A percentile compares a stretch with the other conserved stretches of the same genome.
These are phyloP conservation scores for Leucophora obtusa DNA, from an alignment of 2,888 invertebrate species.

Conservation along the genomic window DNA sequence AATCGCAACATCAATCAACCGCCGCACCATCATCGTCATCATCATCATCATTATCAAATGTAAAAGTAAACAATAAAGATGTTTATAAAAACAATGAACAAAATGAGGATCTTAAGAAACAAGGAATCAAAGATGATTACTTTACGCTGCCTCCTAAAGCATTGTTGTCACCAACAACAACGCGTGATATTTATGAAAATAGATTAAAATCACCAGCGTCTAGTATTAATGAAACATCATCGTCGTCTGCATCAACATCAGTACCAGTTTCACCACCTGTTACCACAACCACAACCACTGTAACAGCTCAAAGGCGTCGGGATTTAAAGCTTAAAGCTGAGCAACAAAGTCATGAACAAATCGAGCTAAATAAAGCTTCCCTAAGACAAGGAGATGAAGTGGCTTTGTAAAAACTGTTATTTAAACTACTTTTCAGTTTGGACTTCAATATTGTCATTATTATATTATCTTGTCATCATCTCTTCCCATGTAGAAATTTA, in stretches of 20 bases:
- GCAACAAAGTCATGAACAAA: conserved; percentile 69
- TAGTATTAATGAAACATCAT: conserved; percentile 11
- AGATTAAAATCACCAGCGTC: conserved; percentile 40
- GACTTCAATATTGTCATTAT: conserved; percentile 13
- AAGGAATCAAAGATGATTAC: conserved; percentile 45
- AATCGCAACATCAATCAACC: conserved; percentile 58
- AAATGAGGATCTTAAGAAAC: conserved; percentile 20
- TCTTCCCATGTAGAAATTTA: conserved; percentile 26
- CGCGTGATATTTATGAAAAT: conserved; percentile 60
- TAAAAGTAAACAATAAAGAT: conserved; percentile 31
- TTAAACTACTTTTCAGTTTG: conserved; percentile 3
- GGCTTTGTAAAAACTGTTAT: conserved; percentile 69
- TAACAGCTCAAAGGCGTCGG: conserved; percentile 72
- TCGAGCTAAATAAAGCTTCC: conserved; percentile 66
- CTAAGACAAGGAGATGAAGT: conserved; percentile 73
- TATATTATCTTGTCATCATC: conserved; percentile 29
- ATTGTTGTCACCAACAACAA: conserved; percentile 57
- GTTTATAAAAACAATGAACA: conserved; percentile 36
- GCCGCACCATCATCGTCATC: conserved; percentile 19
- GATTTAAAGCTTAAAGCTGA: conserved; percentile 71
- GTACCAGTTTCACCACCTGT: conserved; percentile 25
- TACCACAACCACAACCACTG: conserved; percentile 43
- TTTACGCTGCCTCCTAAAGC: conserved; percentile 51
- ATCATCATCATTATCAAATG: conserved; percentile 29
- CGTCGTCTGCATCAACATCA: neutral